Conservation (phyloP, 2,888 invertebrate genomes). For the Phortica magna region DNA sequence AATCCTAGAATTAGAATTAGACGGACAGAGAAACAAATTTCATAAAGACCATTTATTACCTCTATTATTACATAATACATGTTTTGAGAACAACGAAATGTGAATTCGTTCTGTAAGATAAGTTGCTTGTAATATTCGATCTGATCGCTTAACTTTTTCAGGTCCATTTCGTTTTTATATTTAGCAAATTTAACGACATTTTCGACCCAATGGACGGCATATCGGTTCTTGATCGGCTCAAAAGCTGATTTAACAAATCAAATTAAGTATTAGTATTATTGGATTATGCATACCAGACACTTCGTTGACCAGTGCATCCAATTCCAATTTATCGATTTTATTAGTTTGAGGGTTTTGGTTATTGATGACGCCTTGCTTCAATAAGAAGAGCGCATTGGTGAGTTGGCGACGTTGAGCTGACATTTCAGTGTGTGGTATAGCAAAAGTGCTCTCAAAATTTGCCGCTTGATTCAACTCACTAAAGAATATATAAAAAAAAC, state of each 20-base stretch:
- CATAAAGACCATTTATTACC: not conserved
- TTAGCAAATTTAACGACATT: not conserved
- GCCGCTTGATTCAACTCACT: slow-evolving; percentile 39
- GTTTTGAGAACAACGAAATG: not conserved
- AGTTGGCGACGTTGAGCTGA: not conserved
- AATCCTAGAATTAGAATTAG: not conserved
- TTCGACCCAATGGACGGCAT: not conserved
- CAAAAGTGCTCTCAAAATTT: not conserved
- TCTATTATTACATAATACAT: not conserved
- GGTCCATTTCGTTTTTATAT: not conserved
- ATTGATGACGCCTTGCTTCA: too few relatives aligned
- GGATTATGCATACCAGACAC: too few relatives aligned
- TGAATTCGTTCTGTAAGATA: not conserved
- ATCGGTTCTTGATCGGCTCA: not conserved
- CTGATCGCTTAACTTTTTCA: not conserved
- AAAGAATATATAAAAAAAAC: not conserved
- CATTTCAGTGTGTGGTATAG: not conserved
- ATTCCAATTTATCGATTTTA: too few relatives aligned
- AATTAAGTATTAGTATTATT: not conserved
- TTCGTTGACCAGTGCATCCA: too few relatives aligned
- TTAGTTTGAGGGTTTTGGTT: too few relatives aligned
- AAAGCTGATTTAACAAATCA: not conserved
- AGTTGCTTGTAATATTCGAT: not conserved
- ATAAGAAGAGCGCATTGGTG: not conserved
- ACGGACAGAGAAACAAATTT: slow-evolving; percentile 14